Conservation (phyloP, 2,113 vertebrate genomes). For the Scopus umbretta region DNA sequence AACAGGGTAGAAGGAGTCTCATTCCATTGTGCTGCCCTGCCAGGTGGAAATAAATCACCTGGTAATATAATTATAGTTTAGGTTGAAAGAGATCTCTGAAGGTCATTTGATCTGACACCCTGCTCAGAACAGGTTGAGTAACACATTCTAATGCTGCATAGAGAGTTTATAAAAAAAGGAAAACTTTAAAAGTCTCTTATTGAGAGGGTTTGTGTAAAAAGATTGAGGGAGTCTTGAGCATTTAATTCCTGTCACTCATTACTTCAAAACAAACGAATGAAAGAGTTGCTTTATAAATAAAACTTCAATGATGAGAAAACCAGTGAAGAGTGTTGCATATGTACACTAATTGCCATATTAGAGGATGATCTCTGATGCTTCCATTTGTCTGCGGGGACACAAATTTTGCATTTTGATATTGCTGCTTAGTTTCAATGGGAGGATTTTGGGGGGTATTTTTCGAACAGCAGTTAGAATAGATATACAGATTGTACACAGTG, state of each 20-base stretch:
- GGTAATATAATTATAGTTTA: background rate
- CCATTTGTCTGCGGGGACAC: background rate
- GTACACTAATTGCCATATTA: background rate
- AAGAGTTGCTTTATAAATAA: background rate
- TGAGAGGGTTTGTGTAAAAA: background rate
- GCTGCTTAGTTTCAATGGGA: background rate
- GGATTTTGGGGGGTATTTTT: background rate
- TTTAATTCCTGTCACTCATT: background rate
- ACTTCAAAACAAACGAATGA: background rate
- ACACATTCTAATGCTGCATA: background rate
- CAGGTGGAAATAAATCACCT: background rate
- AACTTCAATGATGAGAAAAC: background rate
- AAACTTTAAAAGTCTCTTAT: background rate
- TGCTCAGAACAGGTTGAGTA: background rate
- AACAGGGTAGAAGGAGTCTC: background rate
- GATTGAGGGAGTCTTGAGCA: background rate
- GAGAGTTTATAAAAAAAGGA: background rate
- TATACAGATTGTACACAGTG: no score
- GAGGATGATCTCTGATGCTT: background rate
- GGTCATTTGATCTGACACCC: background rate
- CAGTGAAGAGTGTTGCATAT: background rate
- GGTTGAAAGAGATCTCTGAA: background rate
- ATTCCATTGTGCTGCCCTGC: background rate
- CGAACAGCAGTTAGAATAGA: background rate
- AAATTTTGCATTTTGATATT: background rate